Evolutionary conservation across 2,113 vertebrate species (phyloP).

Genomic region (Cisticola juncidis): DNA sequence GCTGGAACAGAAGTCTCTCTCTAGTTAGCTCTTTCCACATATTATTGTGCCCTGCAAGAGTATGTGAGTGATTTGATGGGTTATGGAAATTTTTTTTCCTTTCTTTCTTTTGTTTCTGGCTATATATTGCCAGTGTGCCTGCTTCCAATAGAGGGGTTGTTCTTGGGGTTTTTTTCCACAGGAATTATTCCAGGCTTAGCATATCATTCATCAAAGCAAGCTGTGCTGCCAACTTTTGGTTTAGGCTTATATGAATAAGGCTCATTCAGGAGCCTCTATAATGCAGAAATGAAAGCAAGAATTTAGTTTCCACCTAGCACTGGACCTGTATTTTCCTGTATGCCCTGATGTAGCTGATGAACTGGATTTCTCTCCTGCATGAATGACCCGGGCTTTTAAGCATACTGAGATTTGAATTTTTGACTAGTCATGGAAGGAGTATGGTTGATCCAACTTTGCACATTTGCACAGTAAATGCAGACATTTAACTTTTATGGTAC

Average conservation of each 20-base stretch:
- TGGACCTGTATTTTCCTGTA: not conserved
- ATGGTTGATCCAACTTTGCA: not conserved
- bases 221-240: not conserved
- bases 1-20: not conserved
- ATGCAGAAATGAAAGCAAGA: not conserved
- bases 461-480: not conserved
- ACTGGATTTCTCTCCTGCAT: not conserved
- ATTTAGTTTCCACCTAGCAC: not conserved
- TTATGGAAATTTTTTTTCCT: not conserved
- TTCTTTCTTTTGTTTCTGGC: not conserved
- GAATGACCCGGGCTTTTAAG: fast-evolving
- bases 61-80: not conserved
- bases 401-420: not conserved
- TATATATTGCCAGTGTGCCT: not conserved
- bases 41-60: not conserved
- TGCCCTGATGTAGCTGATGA: not conserved
- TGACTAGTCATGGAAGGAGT: not conserved
- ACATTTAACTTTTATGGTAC: not conserved
- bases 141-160: not conserved
- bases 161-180: not conserved
- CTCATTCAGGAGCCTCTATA: not conserved
- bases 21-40: not conserved
- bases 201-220: not conserved
- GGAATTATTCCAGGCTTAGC: not conserved
- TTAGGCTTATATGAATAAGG: not conserved